Base-by-base conservation (phyloP, 2,888 invertebrate species). In the Mythimna loreyi region DNA sequence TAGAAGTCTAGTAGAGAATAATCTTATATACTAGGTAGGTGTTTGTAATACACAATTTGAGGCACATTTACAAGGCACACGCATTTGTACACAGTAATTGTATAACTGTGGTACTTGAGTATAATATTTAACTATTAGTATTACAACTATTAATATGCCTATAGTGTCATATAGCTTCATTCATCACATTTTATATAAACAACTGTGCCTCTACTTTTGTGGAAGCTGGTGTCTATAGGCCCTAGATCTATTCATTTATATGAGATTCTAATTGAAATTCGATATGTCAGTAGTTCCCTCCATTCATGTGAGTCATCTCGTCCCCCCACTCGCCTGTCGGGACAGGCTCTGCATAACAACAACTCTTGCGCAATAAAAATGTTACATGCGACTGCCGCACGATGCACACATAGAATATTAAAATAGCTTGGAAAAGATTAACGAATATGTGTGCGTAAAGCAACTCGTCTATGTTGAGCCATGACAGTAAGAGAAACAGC, bases 221-320 rank as follows among this genome's bases (percentile, higher is more conserved):
- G 23, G 55, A 81, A 75, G 71, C 75, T 62, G 43, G 59, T 71
- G 67, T 73, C 49, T 58, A 43, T 55, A 16, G 40, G 70, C 68
- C 56, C 36, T 75, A 57, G 53, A 65, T 60, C 33, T 71, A 47
- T 59, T 61, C 36, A 70, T 71, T 49, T 50, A 47, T 3, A 53
- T 71, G 73, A 78, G 67, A 67, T 79, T 76, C 66, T 61, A 40
- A 23, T 67, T 70, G 56, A 64, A 63, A 70, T 73, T 66, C 71
- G 36, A 65, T 77, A 68, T 68, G 63, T 83, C 82, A 93, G 81
- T 94, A 94, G 82, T 93, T 93, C 2, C 96, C 96, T 21, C 97
- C 97, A 87, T 98, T 98, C 97, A 98, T 98, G 75, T 98, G 98
- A 63, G 98, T 97, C 97, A 98, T 97, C 93, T 98, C 98, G 86